Base-by-base conservation (phyloP, 1,140 invertebrate species). In the Platyscapa corneri region DNA sequence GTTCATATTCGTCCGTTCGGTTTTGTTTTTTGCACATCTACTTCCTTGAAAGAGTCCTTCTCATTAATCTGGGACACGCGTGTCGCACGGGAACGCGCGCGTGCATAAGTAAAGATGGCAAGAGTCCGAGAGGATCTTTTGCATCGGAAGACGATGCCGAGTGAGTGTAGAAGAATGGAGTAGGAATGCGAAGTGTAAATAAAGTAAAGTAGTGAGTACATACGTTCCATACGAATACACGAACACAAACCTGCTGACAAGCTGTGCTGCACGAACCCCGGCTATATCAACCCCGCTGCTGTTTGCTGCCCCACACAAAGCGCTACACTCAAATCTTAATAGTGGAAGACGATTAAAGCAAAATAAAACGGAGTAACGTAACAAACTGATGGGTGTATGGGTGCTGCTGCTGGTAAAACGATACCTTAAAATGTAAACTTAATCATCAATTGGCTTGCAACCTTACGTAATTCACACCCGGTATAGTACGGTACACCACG, bases 241-340 rank as follows among this genome's bases (percentile, higher is more conserved):
- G 90, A 90, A 93, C 90, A 93, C 92, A 92, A 93, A 91, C 92
- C 91, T 93, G 93, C 93, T 93, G 93, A 93, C 93, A 93, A 93
- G 93, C 93, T 93, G 93, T 92, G 92, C 92, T 93, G 93, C 93
- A 93, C 93, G 93, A 93, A 93, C 92, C 93, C 91, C 84, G 87
- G 90, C 92, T 93, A 93, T 89, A 88, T 89, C 91, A 93, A 92
- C 92, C 92, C 91, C 87, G 92, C 92, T 93, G 93, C 92, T 93
- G 93, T 93, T 93, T 93, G 92, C 92, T 93, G 93, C 90, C 91
- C 92, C 89, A 92, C 91, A 92, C 91, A 92, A 91, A 91, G 89
- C 89, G 90, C 91, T 93, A 92, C 92, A 93, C 90, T 92, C 76
- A 46, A 83, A 82, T 76, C n/a, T 82, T 82, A 82, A 70, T 78